Evolutionary conservation across 2,113 vertebrate genomes (phyloP).

Genomic region (Taxidea taxus): DNA sequence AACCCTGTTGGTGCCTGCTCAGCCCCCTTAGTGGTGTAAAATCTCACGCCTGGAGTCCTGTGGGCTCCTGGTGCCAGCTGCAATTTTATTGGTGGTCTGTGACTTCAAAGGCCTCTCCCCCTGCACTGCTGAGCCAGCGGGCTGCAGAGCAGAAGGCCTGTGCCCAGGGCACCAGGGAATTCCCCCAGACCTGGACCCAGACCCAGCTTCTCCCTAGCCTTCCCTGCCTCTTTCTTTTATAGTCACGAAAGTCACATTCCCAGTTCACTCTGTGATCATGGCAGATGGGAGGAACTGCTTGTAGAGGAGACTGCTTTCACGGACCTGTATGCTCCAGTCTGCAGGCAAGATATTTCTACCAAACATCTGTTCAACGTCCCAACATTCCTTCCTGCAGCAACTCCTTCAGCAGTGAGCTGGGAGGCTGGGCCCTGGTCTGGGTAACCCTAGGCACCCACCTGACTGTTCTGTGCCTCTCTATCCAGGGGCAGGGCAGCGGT

Average conservation of each 20-base stretch:
- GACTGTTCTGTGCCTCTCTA: background rate
- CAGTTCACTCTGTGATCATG: background rate
- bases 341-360: background rate
- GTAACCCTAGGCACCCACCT: background rate
- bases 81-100: conserved; percentile 86
- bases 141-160: conserved; percentile 73
- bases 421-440: background rate
- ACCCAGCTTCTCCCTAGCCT: background rate
- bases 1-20: conserved; percentile 67
- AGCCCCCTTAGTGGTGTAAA: conserved; percentile 72
- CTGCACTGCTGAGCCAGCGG: conserved; percentile 70
- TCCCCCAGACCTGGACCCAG: conserved; percentile 19
- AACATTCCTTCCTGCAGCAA: background rate
- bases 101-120: conserved; percentile 85
- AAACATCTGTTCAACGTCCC: background rate
- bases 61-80: conserved; percentile 84
- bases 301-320: background rate
- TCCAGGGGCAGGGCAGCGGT: background rate
- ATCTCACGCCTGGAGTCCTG: conserved; percentile 79
- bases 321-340: background rate
- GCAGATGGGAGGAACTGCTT: background rate
- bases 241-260: conserved; percentile 2
- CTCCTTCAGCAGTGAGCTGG: background rate
- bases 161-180: conserved; percentile 73
- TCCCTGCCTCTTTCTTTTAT: background rate